Percentiles rank a stretch among this genome's conserved stretches.
These are phyloP conservation scores for Synanthedon tipuliformis DNA, from an alignment of 2,888 invertebrate species.

Conservation along the genomic window DNA sequence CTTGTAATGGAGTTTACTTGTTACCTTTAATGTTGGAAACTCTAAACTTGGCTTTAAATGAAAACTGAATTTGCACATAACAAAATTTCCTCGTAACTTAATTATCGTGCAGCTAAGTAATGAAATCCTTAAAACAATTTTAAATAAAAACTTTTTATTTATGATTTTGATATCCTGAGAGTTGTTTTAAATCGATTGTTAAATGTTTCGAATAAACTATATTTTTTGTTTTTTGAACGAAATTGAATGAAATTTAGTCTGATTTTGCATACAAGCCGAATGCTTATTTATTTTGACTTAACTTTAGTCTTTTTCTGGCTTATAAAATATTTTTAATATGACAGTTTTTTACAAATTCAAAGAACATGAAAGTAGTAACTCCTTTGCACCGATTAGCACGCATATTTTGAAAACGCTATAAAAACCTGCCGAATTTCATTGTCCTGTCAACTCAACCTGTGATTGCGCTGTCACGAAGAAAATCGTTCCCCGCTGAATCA, in stretches of 20 bases:
- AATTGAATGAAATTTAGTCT: too few species aligned
- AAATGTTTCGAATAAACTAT: too few species aligned
- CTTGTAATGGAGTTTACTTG: conserved; percentile 19
- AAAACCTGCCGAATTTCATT: conserved; percentile 7
- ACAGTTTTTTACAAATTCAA: too few species aligned
- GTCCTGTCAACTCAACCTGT: conserved; percentile 29
- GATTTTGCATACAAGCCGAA: too few species aligned
- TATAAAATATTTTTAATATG: too few species aligned
- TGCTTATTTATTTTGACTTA: too few species aligned
- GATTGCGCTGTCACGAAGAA: conserved; percentile 54
- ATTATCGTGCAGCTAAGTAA: conserved; percentile 5
- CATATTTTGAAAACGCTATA: not conserved
- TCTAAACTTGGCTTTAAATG: conserved; percentile 10
- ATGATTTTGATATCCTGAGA: too few species aligned
- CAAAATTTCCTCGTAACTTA: not conserved
- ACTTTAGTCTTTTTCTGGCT: too few species aligned
- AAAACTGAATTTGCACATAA: conserved; percentile 10
- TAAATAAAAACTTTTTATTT: too few species aligned
- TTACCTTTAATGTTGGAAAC: conserved; percentile 13
- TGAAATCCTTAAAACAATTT: conserved; percentile 4
- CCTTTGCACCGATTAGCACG: not conserved
- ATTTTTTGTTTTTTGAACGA: too few species aligned
- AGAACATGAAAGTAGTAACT: not conserved
- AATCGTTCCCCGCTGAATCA: conserved; percentile 26
- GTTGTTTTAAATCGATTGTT: too few species aligned